These are phyloP conservation scores for Apus apus DNA, from an alignment of 2,113 vertebrate species.

Conservation along the genomic window DNA sequence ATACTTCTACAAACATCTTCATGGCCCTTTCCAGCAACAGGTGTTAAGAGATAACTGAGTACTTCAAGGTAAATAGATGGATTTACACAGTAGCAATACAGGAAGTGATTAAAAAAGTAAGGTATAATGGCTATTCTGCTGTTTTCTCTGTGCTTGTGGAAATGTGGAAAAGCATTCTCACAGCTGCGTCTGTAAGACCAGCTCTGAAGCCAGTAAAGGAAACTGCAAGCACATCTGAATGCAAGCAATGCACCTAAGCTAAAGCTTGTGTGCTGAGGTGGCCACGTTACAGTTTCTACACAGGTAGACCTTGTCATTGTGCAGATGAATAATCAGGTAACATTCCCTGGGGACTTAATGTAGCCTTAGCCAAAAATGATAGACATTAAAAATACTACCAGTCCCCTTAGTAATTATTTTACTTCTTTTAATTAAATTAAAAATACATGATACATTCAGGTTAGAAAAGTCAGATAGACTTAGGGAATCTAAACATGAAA, in stretches of 20 bases:
- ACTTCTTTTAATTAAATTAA: background rate
- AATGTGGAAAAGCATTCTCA: background rate
- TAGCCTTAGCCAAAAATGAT: background rate
- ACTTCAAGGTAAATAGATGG: background rate
- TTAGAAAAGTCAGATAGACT: background rate
- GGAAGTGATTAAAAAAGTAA: background rate
- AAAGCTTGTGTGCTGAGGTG: background rate
- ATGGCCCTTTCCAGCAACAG: background rate
- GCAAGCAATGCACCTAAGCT: background rate
- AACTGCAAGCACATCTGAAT: background rate
- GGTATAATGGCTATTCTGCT: too few relatives aligned
- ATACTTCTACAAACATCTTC: background rate
- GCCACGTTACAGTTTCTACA: background rate
- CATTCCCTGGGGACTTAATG: background rate
- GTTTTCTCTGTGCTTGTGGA: too few relatives aligned
- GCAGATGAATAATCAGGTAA: background rate
- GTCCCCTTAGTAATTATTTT: background rate
- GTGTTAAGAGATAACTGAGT: background rate
- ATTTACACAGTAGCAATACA: background rate
- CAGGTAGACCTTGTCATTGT: background rate
- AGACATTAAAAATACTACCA: background rate
- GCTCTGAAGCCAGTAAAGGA: background rate
- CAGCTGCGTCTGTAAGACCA: background rate
- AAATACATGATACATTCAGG: background rate
- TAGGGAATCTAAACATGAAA: background rate